Base-by-base conservation (phyloP, 2,797 vertebrate genomes). In the Zenarchopterus dispar region DNA sequence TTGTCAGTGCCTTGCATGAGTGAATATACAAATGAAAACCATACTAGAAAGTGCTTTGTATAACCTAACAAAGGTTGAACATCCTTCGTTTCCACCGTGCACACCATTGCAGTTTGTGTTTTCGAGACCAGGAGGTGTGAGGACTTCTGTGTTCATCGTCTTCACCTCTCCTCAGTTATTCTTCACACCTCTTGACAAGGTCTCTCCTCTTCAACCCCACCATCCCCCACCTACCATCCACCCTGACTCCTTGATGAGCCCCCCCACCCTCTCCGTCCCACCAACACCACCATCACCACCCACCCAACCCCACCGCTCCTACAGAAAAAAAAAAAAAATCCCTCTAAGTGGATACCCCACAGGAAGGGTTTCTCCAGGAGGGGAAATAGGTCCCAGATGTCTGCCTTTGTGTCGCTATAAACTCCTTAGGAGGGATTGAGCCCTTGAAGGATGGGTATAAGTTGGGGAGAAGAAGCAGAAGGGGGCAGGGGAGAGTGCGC, bases 331-430 rank as follows among this genome's bases (percentile, higher is more conserved):
- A 39, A 39, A 39, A 39, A 39, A 67, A 85, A 84, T 86, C 87
- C 85, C 78, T 88, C 87, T 89, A 89, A 92, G 87, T 92, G 84
- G 91, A 92, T 91, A 89, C 91, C 91, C 90, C 91, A 92, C 92
- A 92, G 92, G 91, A 93, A 93, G 89, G 87, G 82, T 88, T 91
- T 84, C 88, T 89, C 89, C 85, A 89, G 81, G 81, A 56, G 86
- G 85, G 90, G 88, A 92, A 93, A 93, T 93, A 82, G 90, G 85
- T 93, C 89, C 92, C 92, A 92, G 91, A 93, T 93, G 91, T 90
- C 72, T 78, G 87, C 78, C 67, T 89, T 87, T 88, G 87, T 90
- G 89, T 87, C 88, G 87, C 89, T 82, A 81, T 43, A 68, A 84
- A 80, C 88, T 87, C 82, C 89, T 86, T 73, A 18, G 87, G 84